phyloP scores from a whole-genome alignment of 2,797 vertebrate species.

The Glyptemys insculpta region DNA sequence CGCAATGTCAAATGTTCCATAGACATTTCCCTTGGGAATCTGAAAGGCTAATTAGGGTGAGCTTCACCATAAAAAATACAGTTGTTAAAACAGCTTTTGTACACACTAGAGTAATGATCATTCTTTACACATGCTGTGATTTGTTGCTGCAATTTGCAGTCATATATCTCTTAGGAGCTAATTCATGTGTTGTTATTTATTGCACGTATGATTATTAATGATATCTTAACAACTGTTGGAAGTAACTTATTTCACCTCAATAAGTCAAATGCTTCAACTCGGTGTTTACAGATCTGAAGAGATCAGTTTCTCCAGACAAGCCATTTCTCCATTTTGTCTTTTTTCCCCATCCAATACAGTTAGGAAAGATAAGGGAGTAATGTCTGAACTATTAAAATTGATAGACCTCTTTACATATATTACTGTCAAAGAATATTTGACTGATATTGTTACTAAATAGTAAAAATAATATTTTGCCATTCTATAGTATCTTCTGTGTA shows the following conservation, averaged over 20 bases:
- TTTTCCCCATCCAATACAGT: background rate
- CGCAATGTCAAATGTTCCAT: slow-evolving; percentile 82
- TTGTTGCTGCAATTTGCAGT: slow-evolving; percentile 94
- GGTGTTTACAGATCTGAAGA: slow-evolving; percentile 66
- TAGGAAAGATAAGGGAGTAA: background rate
- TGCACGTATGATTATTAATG: slow-evolving; percentile 94
- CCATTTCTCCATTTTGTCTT: background rate
- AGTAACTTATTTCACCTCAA: slow-evolving; percentile 82
- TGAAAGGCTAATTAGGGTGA: slow-evolving; percentile 99
- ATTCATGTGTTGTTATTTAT: slow-evolving; percentile 96
- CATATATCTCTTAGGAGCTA: slow-evolving; percentile 96
- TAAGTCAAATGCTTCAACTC: slow-evolving; percentile 77
- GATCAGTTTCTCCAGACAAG: slow-evolving; percentile 62
- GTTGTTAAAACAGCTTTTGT: slow-evolving; percentile 96
- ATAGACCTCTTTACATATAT: background rate
- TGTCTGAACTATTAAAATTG: background rate
- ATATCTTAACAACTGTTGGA: slow-evolving; percentile 87
- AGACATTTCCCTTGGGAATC: slow-evolving; percentile 89
- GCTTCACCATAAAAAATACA: slow-evolving; percentile 92
- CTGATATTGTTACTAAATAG: background rate
- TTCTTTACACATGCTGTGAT: slow-evolving; percentile 90
- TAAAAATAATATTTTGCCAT: background rate
- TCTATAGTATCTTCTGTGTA: background rate
- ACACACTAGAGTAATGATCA: slow-evolving; percentile 94
- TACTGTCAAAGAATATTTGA: slow-evolving; percentile 16